A percentile compares a stretch with the other conserved stretches of the same genome.
Conservation (phyloP, 35 echinoderm and acorn worm species). For the Hemicentrotus pulcherrimus region DNA sequence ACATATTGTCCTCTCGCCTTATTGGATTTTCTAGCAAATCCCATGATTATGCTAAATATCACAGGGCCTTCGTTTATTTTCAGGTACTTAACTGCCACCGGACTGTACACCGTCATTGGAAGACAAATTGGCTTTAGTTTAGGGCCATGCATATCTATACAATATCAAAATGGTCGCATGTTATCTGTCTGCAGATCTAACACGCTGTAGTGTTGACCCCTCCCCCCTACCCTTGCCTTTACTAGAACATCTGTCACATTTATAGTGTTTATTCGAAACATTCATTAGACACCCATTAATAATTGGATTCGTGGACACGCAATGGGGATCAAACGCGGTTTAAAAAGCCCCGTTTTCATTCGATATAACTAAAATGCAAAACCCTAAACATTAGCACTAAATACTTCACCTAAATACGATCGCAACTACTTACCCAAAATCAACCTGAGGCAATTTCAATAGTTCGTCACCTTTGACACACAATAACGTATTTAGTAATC, state of each 20-base stretch:
- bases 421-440: no score
- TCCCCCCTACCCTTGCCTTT: neutral
- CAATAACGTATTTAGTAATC: no score
- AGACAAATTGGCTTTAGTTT: neutral
- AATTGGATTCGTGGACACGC: neutral
- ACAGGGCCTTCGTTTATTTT: no score
- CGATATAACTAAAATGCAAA: no score
- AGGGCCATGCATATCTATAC: neutral
- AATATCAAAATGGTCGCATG: neutral
- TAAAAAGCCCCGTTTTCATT: no score
- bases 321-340: neutral
- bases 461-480: no score
- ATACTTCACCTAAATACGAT: no score
- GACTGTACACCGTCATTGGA: neutral
- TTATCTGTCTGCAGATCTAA: no score
- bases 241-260: neutral
- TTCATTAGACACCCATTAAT: neutral
- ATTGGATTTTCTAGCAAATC: neutral
- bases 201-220: neutral
- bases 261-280: neutral
- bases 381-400: no score
- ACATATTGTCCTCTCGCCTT: neutral
- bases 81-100: no score
- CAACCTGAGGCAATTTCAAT: no score
- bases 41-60: no score